A percentile compares a stretch with the other conserved stretches of the same genome.
These are phyloP conservation scores for Crotophaga sulcirostris DNA, from an alignment of 2,113 vertebrate genomes.

Conservation along the genomic window DNA sequence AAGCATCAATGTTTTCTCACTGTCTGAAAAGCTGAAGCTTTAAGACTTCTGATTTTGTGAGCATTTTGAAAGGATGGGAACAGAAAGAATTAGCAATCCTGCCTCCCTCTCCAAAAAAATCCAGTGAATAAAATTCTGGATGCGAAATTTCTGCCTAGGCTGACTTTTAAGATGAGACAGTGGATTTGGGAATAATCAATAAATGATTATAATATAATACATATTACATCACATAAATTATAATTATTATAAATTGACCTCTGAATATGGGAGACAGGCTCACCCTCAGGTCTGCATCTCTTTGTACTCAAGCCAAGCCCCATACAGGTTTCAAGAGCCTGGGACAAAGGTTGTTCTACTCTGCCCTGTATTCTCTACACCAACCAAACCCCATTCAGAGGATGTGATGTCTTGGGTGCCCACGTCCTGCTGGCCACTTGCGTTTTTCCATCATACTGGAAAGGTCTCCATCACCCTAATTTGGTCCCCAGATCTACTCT, in stretches of 20 bases:
- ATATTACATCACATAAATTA: neutral
- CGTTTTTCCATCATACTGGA: neutral
- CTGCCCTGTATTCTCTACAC: neutral
- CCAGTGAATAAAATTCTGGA: neutral
- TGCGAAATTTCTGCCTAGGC: neutral
- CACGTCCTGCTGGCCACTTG: neutral
- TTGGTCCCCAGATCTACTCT: neutral
- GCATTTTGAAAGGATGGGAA: neutral
- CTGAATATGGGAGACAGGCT: neutral
- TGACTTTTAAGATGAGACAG: neutral
- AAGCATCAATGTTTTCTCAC: neutral
- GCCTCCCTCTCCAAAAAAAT: neutral
- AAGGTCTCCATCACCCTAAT: neutral
- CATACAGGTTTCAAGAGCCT: neutral
- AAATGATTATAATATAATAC: neutral
- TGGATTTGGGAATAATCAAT: neutral
- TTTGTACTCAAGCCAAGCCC: neutral
- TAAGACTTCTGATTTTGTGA: neutral
- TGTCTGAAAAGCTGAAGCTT: neutral
- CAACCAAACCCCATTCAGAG: neutral
- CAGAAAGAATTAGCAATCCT: neutral
- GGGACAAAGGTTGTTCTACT: fast-evolving
- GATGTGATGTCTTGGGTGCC: neutral
- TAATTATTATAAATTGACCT: neutral
- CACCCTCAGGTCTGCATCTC: neutral